A percentile compares a stretch with the other conserved stretches of the same genome.
phyloP scores from a whole-genome alignment of 2,113 vertebrate species.

The Macquaria australasica region DNA sequence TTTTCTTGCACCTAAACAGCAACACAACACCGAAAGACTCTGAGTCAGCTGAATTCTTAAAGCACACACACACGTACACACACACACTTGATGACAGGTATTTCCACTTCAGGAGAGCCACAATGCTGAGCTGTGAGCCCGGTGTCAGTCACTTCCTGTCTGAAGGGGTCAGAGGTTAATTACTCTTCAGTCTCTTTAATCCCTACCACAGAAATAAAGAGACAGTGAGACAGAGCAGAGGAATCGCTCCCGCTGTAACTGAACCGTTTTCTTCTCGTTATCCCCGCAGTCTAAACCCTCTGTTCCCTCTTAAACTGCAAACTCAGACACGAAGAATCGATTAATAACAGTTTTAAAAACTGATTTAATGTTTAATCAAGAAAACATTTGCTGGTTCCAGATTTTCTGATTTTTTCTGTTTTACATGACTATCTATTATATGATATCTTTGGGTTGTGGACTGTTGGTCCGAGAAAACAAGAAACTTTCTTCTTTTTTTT shows the following conservation, averaged over 20 bases:
- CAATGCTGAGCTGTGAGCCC: conserved; percentile 69
- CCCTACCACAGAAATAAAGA: conserved; percentile 41
- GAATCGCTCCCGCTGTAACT: background rate
- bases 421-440: too few relatives aligned
- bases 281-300: background rate
- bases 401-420: background rate
- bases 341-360: background rate
- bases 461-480: background rate
- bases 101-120: conserved; percentile 76
- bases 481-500: too few relatives aligned
- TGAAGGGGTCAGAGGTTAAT: conserved; percentile 79
- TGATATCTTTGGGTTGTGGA: background rate
- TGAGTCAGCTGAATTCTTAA: conserved; percentile 59
- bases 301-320: background rate
- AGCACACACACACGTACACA: conserved; percentile 23
- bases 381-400: background rate
- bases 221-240: conserved; percentile 51
- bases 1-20: conserved; percentile 21
- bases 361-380: background rate
- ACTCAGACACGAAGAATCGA: background rate
- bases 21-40: conserved; percentile 34
- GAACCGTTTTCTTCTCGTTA: conserved; percentile 5
- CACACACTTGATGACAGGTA: conserved; percentile 74
- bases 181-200: conserved; percentile 69
- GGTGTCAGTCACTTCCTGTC: conserved; percentile 76